Evolutionary conservation across 1,140 invertebrate species (phyloP), one percentile per base, ranked within the genome.

Genomic region (Drosophila nigromelanica): DNA sequence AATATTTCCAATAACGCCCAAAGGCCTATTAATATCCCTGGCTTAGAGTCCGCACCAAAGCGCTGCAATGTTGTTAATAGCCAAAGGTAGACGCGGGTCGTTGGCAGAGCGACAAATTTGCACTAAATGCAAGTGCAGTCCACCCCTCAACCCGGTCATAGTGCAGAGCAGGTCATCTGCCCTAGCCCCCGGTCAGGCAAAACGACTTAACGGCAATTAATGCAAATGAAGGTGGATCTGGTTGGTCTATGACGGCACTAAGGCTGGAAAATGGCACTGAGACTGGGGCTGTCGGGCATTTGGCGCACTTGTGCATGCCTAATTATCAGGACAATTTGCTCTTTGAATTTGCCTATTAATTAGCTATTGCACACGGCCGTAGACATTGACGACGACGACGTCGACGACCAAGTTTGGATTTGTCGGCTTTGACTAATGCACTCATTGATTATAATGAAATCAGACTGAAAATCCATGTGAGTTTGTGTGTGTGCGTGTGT

Each of bases 381-480:
- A 74, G 62, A 83, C 50, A 79, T 73, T 63, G 62, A 62, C 33
- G 73, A 67, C 59, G 48, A 51, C 42, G 51, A 58, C 62, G n/a
- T n/a, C n/a, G 66, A 24, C 35, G 21, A 24, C 2, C 40, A 63
- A 76, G 67, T 80, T 85, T 80, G 77, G 64, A 80, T 85, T 85
- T 86, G 78, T 33, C 48, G 61, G 58, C 69, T 58, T 69, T 64
- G 63, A 61, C 73, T 87, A 87, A 86, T 86, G 82, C 82, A 86
- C 82, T 86, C 75, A 87, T 81, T 86, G 82, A 86, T 87, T 86
- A 76, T 87, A 87, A 81, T 87, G 78, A 87, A 86, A 86, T 81
- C 82, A 86, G 80, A 43, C 82, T 67, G 78, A 55, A 71, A 39
- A 42, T 52, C 11, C 21, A 37, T 63, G n/a, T n/a, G 30, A 12